Evolutionary conservation across 2,113 vertebrate species (phyloP).

Genomic region (Gnathonemus longibarbis): DNA sequence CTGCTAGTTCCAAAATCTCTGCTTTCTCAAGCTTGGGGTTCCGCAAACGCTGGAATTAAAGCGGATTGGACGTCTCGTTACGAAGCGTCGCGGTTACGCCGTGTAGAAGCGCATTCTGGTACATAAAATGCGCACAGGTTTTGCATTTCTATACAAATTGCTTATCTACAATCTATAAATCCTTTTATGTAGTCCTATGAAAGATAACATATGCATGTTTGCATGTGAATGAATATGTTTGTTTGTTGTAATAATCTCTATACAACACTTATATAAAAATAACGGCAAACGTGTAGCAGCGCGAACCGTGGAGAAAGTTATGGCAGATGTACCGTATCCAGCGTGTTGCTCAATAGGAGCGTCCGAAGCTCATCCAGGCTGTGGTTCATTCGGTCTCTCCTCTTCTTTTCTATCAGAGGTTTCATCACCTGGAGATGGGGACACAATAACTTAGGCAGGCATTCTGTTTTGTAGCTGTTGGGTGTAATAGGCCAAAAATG

Average conservation of each 20-base stretch:
- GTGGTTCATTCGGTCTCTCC: slow-evolving; percentile 55
- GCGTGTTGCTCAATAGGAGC: slow-evolving; percentile 46
- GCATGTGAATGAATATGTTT: neutral
- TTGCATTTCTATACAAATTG: neutral
- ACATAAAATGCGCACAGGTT: neutral
- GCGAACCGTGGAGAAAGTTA: neutral
- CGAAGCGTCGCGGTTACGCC: neutral
- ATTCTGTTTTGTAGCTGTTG: neutral
- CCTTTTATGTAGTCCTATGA: neutral
- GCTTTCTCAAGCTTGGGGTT: slow-evolving; percentile 48
- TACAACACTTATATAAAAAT: neutral
- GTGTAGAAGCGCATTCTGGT: neutral
- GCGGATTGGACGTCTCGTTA: neutral
- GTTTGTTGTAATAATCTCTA: neutral
- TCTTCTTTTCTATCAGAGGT: slow-evolving; percentile 56
- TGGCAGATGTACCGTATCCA: slow-evolving; percentile 43
- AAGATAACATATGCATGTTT: neutral
- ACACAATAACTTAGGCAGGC: neutral
- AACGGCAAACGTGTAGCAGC: neutral
- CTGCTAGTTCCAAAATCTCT: slow-evolving; percentile 44
- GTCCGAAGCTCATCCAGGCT: slow-evolving; percentile 49
- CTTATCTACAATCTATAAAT: neutral
- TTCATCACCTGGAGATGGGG: slow-evolving; percentile 43
- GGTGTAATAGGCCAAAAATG: neutral
- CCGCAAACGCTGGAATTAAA: slow-evolving; percentile 34